Percentiles rank a stretch among this genome's conserved stretches.
These are phyloP conservation scores for Cydia strobilella DNA, from an alignment of 1,140 invertebrate species.

Conservation along the genomic window DNA sequence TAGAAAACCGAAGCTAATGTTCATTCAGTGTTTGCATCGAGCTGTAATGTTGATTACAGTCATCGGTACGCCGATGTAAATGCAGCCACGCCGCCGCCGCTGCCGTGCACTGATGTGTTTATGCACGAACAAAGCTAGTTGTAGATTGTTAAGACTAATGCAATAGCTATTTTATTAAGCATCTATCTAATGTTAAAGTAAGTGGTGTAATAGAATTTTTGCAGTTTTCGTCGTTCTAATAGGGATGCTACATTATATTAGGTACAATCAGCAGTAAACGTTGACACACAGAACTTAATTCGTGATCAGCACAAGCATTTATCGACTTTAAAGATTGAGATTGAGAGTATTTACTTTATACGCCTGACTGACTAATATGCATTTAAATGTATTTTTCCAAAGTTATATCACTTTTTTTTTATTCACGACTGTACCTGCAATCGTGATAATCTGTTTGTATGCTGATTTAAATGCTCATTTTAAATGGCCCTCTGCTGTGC, in stretches of 20 bases:
- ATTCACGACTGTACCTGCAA: too few relatives aligned
- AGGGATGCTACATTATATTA: neutral
- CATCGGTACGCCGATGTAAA: constrained; percentile 56
- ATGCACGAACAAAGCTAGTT: constrained; percentile 56
- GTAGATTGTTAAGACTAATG: constrained; percentile 38
- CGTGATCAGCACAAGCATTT: neutral
- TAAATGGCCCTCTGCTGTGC: neutral
- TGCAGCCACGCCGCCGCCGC: constrained; percentile 43
- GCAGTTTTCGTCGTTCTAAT: neutral
- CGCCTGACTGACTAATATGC: too few relatives aligned
- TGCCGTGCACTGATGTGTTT: constrained; percentile 52
- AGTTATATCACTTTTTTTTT: too few relatives aligned
- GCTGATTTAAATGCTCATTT: neutral
- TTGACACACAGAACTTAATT: neutral
- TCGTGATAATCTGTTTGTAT: too few relatives aligned
- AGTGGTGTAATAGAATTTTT: constrained; percentile 11
- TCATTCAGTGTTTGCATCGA: constrained; percentile 67
- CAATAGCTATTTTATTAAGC: constrained; percentile 31
- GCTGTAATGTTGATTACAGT: constrained; percentile 68
- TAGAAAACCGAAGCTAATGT: constrained; percentile 67
- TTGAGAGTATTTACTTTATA: too few relatives aligned
- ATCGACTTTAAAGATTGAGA: too few relatives aligned
- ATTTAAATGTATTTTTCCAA: too few relatives aligned
- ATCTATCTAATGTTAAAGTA: constrained; percentile 24
- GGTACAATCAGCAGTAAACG: neutral